Evolutionary conservation across 1,140 invertebrate species (phyloP), one percentile per base, ranked within the genome.

Genomic region (Mya arenaria): DNA sequence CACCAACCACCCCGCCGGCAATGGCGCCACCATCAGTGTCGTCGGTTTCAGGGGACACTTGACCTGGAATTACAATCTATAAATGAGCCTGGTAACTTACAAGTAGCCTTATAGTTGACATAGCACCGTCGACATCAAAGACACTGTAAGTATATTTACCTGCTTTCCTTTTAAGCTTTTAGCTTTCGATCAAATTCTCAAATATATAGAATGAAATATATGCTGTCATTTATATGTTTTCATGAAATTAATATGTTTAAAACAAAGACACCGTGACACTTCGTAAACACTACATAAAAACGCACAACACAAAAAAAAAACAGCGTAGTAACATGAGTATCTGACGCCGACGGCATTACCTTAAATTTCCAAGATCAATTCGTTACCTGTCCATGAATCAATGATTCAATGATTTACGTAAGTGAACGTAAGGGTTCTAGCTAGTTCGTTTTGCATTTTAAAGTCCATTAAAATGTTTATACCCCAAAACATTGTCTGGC

Each of bases 51-150:
- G 63, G 48, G n/a, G n/a, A 37, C 0, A 56, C 62, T 52, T 36
- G 62, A 0, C 48, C 62, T 78, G 36, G 32, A 56, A 68, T 25
- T n/a, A n/a, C n/a, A n/a, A n/a, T n/a, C n/a, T n/a, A n/a, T n/a
- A n/a, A n/a, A n/a, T n/a, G n/a, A n/a, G n/a, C n/a, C n/a, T n/a
- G n/a, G n/a, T n/a, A n/a, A n/a, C n/a, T n/a, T n/a, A n/a, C n/a
- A n/a, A n/a, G n/a, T n/a, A n/a, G n/a, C n/a, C n/a, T n/a, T n/a
- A n/a, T n/a, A n/a, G n/a, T n/a, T n/a, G n/a, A n/a, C n/a, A n/a
- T n/a, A n/a, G n/a, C n/a, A n/a, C n/a, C n/a, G 25, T 52, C 15
- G 17, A 34, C 15, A 30, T 32, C 13, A 23, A 1, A 0, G 10
- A 1, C 5, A 28, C 28, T 73, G 44, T 4, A 30, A 10, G 23